Evolutionary conservation across 2,888 invertebrate species (phyloP), one percentile per base, ranked within the genome.

Genomic region (Ophion obscuratus): DNA sequence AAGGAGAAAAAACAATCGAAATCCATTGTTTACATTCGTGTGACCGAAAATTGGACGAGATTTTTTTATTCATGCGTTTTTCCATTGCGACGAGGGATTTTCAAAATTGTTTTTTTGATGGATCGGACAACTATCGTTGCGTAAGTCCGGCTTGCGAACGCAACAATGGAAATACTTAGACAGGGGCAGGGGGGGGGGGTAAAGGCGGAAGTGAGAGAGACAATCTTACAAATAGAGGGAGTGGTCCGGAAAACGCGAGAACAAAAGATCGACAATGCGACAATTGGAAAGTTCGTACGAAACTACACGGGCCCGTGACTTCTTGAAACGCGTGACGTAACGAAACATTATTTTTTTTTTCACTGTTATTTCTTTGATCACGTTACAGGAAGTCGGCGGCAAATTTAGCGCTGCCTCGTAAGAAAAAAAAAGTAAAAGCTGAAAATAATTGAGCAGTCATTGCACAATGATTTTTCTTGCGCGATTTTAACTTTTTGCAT

Each of bases 231-330:
- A 76, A 36, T 10, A 10, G 40, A 79, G 76, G 85, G 85, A 78
- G 85, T 82, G 85, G 85, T 71, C 75, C 70, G 75, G 82, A 85
- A 82, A 75, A 74, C 53, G 31, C 31, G 40, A 70, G 62, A 81
- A 78, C 78, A 77, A 66, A 77, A 70, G 68, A 70, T 78, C 68
- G 61, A 70, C 68, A 78, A 78, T 78, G 78, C 57, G 78, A 70
- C 61, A 70, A 27, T 57, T 78, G 40, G 68, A 78, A 78, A 78
- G 68, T 78, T 59, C 78, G 40, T 57, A 66, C 77, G 27, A 77
- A 68, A 20, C 24, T 59, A 66, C 57, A n/a, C 61, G 78, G 36
- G 31, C 68, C 68, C 57, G 64, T 67, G 36, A 67, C 67, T 78
- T 70, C 68, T 70, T 24, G 27, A 44, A 70, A 70, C 68, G 17